phyloP scores from a whole-genome alignment of 23 tunicate genomes.

The Halocynthia aurantium region DNA sequence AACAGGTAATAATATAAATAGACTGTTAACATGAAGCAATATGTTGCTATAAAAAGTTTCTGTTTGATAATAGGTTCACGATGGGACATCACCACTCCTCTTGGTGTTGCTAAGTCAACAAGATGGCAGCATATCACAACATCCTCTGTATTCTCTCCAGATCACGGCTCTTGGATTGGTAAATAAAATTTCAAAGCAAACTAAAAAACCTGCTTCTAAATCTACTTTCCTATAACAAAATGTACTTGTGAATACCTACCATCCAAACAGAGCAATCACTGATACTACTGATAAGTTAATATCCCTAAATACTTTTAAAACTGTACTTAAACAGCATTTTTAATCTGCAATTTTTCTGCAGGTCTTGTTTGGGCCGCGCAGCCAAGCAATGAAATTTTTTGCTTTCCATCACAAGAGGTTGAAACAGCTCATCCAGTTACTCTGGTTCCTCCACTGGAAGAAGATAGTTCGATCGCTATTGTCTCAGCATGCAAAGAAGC shows the following conservation, averaged over 20 bases:
- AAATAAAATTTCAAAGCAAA: neutral
- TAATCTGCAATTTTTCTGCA: neutral
- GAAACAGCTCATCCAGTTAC: constrained; percentile 22
- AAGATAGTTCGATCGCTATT: constrained; percentile 4
- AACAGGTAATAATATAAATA: constrained; percentile 22
- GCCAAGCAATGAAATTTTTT: constrained; percentile 40
- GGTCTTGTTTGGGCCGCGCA: constrained; percentile 54
- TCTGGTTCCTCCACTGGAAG: constrained; percentile 16
- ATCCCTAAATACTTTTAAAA: neutral
- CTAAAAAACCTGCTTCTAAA: too few relatives aligned
- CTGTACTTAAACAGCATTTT: neutral
- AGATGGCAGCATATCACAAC: constrained; percentile 50
- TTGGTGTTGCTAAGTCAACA: constrained; percentile 39
- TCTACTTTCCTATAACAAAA: too few relatives aligned
- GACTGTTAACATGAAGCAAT: neutral
- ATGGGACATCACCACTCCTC: constrained; percentile 25
- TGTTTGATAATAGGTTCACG: constrained; percentile 14
- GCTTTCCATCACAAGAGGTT: constrained; percentile 39
- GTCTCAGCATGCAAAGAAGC: constrained; percentile 56
- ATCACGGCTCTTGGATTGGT: constrained; percentile 46
- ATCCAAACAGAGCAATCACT: too few relatives aligned
- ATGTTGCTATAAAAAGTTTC: neutral
- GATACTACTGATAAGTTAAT: too few relatives aligned
- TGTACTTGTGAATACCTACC: too few relatives aligned
- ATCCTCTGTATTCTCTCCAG: constrained; percentile 43